Percentiles rank a stretch among this genome's conserved stretches.
Evolutionary conservation across 2,113 vertebrate species (phyloP).

Genomic region (Macaca fascicularis): T2T-MFA8v1.1 NC_088376.1:181672001-181672500

Average conservation of each 20-base stretch:
- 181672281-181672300: conserved; percentile 14
- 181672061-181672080: too few species aligned
- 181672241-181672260: neutral
- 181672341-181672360: neutral
- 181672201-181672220: too few species aligned
- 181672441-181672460: neutral
- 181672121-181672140: too few species aligned
- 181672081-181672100: too few species aligned
- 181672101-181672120: too few species aligned
- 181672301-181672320: neutral
- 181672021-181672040: neutral
- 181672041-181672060: too few species aligned
- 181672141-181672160: too few species aligned
- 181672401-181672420: conserved; percentile 10
- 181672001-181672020: neutral
- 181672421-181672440: neutral
- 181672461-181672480: conserved; percentile 22
- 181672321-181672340: neutral
- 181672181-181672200: too few species aligned
- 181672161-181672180: too few species aligned
- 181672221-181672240: too few species aligned
- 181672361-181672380: conserved; percentile 26
- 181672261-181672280: conserved; percentile 2
- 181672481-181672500: conserved; percentile 1
- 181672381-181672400: neutral